Evolutionary conservation across 2,888 invertebrate species (phyloP).

Genomic region (Tineola bisselliella): DNA sequence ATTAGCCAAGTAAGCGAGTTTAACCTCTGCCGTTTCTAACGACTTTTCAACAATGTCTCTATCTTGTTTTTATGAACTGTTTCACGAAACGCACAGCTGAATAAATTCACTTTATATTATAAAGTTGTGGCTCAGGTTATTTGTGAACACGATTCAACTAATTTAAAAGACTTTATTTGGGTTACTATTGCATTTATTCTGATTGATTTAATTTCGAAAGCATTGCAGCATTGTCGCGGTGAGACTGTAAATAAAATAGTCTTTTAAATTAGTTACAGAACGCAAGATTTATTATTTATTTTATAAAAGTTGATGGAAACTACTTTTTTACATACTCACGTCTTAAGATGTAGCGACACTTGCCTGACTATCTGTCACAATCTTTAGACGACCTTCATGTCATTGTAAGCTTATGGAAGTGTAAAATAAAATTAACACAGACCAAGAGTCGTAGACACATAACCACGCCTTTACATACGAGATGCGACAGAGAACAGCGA

Average conservation of each 20-base stretch:
- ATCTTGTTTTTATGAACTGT: not conserved
- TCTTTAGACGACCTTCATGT: not conserved
- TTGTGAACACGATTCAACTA: too few relatives aligned
- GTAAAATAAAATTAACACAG: not conserved
- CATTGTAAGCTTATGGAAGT: not conserved
- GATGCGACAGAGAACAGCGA: conserved; percentile 6
- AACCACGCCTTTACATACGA: conserved; percentile 14
- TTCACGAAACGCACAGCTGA: too few relatives aligned
- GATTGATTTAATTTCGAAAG: too few relatives aligned
- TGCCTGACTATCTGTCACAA: not conserved
- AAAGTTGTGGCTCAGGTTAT: too few relatives aligned
- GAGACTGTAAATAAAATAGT: too few relatives aligned
- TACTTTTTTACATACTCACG: not conserved
- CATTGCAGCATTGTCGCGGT: too few relatives aligned
- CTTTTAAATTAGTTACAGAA: too few relatives aligned
- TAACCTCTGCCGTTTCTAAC: conserved; percentile 7
- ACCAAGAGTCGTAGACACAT: not conserved
- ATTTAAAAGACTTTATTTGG: too few relatives aligned
- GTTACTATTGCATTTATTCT: too few relatives aligned
- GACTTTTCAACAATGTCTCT: not conserved
- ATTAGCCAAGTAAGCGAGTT: not conserved
- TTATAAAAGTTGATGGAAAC: not conserved
- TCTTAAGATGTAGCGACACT: not conserved
- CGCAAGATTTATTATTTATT: too few relatives aligned
- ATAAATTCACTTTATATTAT: too few relatives aligned